Percentiles rank a stretch among this genome's conserved stretches.
Evolutionary conservation across 2,113 vertebrate genomes (phyloP).

Genomic region (Phalacrocorax pelagicus): DNA sequence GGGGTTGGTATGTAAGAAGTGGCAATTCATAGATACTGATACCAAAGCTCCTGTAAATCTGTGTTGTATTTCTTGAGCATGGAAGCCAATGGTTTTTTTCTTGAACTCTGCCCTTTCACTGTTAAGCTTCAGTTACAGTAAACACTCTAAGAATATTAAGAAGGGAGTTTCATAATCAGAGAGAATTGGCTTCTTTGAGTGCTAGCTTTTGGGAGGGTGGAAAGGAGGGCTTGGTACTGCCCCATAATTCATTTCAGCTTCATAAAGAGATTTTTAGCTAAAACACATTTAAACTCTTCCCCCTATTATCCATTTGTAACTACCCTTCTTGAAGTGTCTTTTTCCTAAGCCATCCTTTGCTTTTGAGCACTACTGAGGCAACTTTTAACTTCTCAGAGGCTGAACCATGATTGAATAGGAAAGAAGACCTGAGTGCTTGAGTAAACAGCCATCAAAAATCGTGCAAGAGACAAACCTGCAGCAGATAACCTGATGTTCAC

Average conservation of each 20-base stretch:
- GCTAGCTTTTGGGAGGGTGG: neutral
- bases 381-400: neutral
- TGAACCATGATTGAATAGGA: neutral
- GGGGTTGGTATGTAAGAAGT: neutral
- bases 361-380: neutral
- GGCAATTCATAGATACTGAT: neutral
- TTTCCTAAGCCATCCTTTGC: neutral
- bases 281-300: neutral
- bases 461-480: neutral
- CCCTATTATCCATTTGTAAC: neutral
- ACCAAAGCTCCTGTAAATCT: neutral
- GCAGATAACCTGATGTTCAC: neutral
- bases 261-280: neutral
- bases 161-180: constrained; percentile 52
- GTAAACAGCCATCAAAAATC: neutral
- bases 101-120: constrained; percentile 27
- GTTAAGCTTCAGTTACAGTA: constrained; percentile 30
- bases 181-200: neutral
- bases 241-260: neutral
- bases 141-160: constrained; percentile 53
- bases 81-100: neutral
- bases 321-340: neutral
- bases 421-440: neutral
- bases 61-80: neutral
- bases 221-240: neutral